Percentiles rank a stretch among this genome's conserved stretches.
Evolutionary conservation across 2,113 vertebrate species (phyloP).

Genomic region (Marmota monax): DNA sequence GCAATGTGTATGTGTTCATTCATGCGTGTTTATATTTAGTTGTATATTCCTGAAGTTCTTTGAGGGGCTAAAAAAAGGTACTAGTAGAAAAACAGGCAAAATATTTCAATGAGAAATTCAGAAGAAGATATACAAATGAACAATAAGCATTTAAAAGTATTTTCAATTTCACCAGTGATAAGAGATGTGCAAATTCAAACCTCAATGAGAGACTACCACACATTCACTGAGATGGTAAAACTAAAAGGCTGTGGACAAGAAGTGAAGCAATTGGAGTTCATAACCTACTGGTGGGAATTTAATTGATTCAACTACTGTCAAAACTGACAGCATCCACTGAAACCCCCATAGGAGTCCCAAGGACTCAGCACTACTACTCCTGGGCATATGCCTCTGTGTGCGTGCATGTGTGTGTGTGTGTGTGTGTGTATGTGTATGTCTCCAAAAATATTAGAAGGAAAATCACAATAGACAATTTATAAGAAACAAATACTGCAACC

Average conservation of each 20-base stretch:
- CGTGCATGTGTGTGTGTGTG: not conserved
- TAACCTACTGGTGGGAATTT: not conserved
- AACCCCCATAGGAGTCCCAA: not conserved
- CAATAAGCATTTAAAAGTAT: not conserved
- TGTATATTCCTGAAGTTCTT: not conserved
- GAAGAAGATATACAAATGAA: not conserved
- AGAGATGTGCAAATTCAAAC: not conserved
- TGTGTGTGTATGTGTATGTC: too few species aligned
- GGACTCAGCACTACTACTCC: not conserved
- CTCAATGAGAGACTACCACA: not conserved
- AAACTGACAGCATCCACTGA: not conserved
- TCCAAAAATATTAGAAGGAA: not conserved
- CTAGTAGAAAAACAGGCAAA: not conserved
- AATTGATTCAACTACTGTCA: not conserved
- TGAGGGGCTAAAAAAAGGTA: not conserved
- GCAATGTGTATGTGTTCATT: not conserved
- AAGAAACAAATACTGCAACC: not conserved
- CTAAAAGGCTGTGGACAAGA: not conserved
- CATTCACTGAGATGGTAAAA: not conserved
- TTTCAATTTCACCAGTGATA: not conserved
- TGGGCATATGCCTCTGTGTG: not conserved
- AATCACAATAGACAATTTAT: not conserved
- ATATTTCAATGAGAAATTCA: slow-evolving; percentile 8
- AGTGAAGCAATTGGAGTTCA: not conserved
- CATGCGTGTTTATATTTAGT: not conserved